Base-by-base conservation (phyloP, 2,888 invertebrate genomes). In the Amphipyra tragopoginis region DNA sequence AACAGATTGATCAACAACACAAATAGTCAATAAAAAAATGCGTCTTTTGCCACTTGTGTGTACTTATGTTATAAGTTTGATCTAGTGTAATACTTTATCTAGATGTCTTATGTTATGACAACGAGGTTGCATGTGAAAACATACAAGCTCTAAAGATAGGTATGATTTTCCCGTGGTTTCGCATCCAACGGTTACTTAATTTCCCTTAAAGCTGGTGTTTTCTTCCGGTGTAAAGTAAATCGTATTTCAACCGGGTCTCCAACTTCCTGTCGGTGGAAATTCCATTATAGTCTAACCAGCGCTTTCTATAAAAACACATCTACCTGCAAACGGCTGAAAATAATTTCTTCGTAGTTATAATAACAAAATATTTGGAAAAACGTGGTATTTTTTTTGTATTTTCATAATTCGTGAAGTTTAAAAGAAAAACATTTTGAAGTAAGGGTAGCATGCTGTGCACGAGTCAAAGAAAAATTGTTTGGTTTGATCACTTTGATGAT, bases 401-500 rank as follows among this genome's bases (percentile, higher is more conserved):
- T 21, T 21, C 21, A 21, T 21, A 2, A 21, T 21, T 21, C 21
- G 3, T 21, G 21, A 21, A 21, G 21, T 3, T 21, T 2, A 21
- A 21, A 21, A 7, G 29, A 7, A 7, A 29, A 29, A 29, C 29
- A 7, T 29, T 29, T 4, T 29, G 5, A n/a, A 33, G 14, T 13
- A 38, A 51, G 66, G 13, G 44, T 10, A n/a, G 15, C 15, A 5
- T 40, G 21, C 29, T 29, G 5, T 1, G 5, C 13, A 40, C 8
- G 26, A 39, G 33, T 66, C 39, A 49, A 57, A 57, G 15, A 43
- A 39, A 21, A 43, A 43, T 15, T 5, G n/a, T 66, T 47, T 68
- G 38, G 21, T 59, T 33, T 21, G 21, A 42, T 73, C 39, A 59
- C 69, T 73, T 67, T 73, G 74, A 73, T 73, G 74, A 73, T 69